These are phyloP conservation scores for Ennomos fuscantarius DNA, from an alignment of 2,888 invertebrate species.

Conservation along the genomic window DNA sequence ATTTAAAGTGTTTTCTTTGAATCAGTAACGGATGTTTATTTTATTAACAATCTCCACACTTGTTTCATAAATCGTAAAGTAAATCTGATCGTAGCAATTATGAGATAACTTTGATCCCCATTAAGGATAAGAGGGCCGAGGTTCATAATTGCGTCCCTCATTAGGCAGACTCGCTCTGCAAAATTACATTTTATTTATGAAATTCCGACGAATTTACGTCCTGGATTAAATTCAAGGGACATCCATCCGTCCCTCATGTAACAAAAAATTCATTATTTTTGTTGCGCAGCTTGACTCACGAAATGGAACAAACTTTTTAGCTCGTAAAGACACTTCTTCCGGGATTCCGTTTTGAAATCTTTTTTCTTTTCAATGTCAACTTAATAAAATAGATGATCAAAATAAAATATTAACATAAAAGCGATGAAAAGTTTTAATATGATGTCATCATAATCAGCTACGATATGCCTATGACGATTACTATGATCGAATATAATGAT, in stretches of 20 bases:
- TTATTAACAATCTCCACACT: conserved; percentile 7
- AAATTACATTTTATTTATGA: conserved; percentile 68
- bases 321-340: conserved; percentile 12
- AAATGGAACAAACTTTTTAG: conserved; percentile 18
- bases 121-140: conserved; percentile 57
- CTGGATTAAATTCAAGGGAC: conserved; percentile 50
- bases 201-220: conserved; percentile 54
- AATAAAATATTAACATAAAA: conserved; percentile 15
- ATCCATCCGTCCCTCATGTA: conserved; percentile 26
- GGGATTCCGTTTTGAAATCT: conserved; percentile 4
- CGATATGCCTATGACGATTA: conserved; percentile 22
- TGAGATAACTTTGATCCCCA: conserved; percentile 56
- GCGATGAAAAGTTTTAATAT: conserved; percentile 16
- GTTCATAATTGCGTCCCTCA: conserved; percentile 69
- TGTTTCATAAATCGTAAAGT: conserved; percentile 27
- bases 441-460: conserved; percentile 12
- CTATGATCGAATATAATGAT: conserved; percentile 29
- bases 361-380: conserved; percentile 9
- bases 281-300: conserved; percentile 39
- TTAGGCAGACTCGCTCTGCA: conserved; percentile 57
- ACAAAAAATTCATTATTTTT: conserved; percentile 20
- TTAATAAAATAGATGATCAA: conserved; percentile 4
- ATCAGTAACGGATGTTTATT: background rate
- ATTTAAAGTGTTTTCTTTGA: background rate
- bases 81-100: conserved; percentile 55